A percentile compares a stretch with the other conserved stretches of the same genome.
Conservation (phyloP, 2,888 invertebrate species). For the Druceiella hillmani region DNA sequence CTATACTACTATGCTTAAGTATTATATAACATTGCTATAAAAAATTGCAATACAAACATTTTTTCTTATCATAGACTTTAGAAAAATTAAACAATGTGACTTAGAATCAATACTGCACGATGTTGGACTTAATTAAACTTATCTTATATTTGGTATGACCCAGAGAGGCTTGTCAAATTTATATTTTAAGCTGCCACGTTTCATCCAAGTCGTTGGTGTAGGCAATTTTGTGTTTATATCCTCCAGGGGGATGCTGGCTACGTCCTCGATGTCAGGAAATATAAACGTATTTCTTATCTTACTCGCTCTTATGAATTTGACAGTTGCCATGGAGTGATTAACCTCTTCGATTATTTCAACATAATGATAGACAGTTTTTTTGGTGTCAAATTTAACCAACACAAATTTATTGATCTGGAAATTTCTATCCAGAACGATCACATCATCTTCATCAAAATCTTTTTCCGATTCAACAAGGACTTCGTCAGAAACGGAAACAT, state of each 20-base stretch:
- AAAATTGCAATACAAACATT: too few relatives aligned
- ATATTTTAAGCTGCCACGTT: slow-evolving; percentile 14
- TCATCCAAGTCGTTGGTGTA: too few relatives aligned
- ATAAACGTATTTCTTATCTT: slow-evolving; percentile 22
- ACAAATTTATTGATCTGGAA: too few relatives aligned
- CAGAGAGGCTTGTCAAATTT: slow-evolving; percentile 16
- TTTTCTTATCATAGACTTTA: slow-evolving; percentile 1
- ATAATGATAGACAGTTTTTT: slow-evolving; percentile 19
- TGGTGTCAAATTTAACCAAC: slow-evolving; percentile 5
- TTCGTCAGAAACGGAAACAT: too few relatives aligned
- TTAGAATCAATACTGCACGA: not conserved
- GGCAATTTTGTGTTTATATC: slow-evolving; percentile 17
- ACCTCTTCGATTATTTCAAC: slow-evolving; percentile 20
- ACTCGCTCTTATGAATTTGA: slow-evolving; percentile 22
- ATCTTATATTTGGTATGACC: slow-evolving; percentile 15
- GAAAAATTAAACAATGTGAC: slow-evolving; percentile 8
- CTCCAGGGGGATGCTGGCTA: slow-evolving; percentile 12
- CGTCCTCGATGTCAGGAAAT: slow-evolving; percentile 15
- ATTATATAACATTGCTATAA: too few relatives aligned
- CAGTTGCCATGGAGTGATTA: slow-evolving; percentile 21
- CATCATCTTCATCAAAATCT: slow-evolving; percentile 22
- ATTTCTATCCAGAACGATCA: slow-evolving; percentile 19
- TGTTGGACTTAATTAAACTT: too few relatives aligned
- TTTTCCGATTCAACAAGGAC: too few relatives aligned
- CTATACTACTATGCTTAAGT: too few relatives aligned